Evolutionary conservation across 2,113 vertebrate species (phyloP).

Genomic region (Vicugna pacos): DNA sequence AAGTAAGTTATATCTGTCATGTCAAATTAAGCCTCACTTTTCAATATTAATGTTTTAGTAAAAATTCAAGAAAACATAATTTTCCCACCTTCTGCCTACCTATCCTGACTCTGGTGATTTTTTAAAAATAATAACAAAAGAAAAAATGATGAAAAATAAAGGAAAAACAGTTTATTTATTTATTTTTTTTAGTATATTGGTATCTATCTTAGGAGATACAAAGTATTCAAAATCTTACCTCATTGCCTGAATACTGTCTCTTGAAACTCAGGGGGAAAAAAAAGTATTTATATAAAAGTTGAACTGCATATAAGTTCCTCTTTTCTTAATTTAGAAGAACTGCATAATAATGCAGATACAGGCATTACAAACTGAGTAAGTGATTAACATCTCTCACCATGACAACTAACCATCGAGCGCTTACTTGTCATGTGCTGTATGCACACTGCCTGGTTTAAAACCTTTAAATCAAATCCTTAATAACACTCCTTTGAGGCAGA

Average conservation of each 20-base stretch:
- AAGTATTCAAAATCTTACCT: background rate
- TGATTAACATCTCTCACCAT: background rate
- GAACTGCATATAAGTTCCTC: background rate
- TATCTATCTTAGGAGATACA: constrained; percentile 27
- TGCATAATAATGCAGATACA: background rate
- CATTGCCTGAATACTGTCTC: background rate
- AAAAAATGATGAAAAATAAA: background rate
- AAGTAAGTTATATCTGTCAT: background rate
- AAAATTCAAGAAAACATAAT: background rate
- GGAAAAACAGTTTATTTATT: background rate
- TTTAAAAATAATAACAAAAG: background rate
- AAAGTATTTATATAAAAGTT: background rate
- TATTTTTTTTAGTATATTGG: background rate
- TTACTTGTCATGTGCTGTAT: fast-evolving
- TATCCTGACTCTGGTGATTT: background rate
- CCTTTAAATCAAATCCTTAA: background rate
- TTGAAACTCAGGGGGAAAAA: constrained; percentile 5
- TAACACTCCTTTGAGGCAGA: background rate
- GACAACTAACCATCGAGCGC: background rate
- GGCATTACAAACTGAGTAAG: background rate
- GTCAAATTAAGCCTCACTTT: constrained; percentile 9
- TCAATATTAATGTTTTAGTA: background rate
- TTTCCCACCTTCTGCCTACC: background rate
- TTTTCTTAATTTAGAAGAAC: background rate
- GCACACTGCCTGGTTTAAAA: background rate